Percentiles rank a stretch among this genome's conserved stretches.
Evolutionary conservation across 2,888 invertebrate genomes (phyloP).

Genomic region (Harpalus rubripes): DNA sequence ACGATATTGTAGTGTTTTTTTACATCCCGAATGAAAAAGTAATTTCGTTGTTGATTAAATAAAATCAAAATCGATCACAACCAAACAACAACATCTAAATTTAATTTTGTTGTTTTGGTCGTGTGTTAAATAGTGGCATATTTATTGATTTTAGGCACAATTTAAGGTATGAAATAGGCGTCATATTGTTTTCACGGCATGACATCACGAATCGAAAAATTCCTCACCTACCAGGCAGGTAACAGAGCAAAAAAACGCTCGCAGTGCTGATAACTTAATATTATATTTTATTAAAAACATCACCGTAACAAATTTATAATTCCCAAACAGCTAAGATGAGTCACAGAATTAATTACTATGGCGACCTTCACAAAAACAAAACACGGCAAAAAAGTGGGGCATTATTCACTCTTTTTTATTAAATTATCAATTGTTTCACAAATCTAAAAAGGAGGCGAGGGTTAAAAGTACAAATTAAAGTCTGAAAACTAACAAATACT

Average conservation of each 20-base stretch:
- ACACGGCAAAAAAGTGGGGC: neutral
- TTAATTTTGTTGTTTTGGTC: neutral
- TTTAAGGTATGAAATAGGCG: slow-evolving; percentile 67
- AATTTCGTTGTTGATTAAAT: slow-evolving; percentile 3
- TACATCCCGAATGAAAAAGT: neutral
- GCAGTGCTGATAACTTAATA: slow-evolving; percentile 64
- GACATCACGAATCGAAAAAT: slow-evolving; percentile 65
- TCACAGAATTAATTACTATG: slow-evolving; percentile 53
- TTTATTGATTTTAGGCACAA: slow-evolving; percentile 65
- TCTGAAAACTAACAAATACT: no score
- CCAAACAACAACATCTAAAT: neutral
- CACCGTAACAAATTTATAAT: slow-evolving; percentile 66
- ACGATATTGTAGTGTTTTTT: neutral
- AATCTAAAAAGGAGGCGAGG: no score
- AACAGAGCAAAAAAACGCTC: slow-evolving; percentile 39
- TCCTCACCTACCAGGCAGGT: slow-evolving; percentile 52
- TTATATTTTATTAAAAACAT: slow-evolving; percentile 67
- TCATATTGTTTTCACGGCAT: slow-evolving; percentile 66
- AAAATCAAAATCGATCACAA: neutral
- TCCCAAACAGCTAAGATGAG: slow-evolving; percentile 45
- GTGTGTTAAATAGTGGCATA: slow-evolving; percentile 19
- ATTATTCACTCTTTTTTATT: no score
- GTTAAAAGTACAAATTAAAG: no score
- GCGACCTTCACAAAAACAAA: slow-evolving; percentile 42
- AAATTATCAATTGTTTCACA: no score